Base-by-base conservation (phyloP, 2,888 invertebrate species). In the Zhuqinia jingwanae region DNA sequence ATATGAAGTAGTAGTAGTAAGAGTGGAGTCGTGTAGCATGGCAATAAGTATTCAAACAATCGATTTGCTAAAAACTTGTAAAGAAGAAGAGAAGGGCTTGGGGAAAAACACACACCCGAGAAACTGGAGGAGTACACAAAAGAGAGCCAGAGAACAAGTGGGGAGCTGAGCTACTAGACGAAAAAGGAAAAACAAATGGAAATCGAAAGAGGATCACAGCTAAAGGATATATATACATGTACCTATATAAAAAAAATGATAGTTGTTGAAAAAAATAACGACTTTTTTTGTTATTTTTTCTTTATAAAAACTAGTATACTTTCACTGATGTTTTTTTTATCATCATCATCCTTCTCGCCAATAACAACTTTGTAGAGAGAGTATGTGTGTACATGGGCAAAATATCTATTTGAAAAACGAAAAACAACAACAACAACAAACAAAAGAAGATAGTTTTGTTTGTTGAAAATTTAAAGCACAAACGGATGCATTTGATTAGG, bases 401-500 rank as follows among this genome's bases (percentile, higher is more conserved):
- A n/a, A n/a, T n/a, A n/a, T n/a, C n/a, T n/a, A n/a, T n/a, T n/a
- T n/a, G n/a, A n/a, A n/a, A n/a, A n/a, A n/a, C n/a, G n/a, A n/a
- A 42, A 5, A 42, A 56, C n/a, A 56, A 50, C 13, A 73, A 73
- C 10, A 30, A 15, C 56, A 76, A 10, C 56, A 56, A 56, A 30
- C 15, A 68, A 36, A n/a, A n/a, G n/a, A 73, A 76, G n/a, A 17
- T 80, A 80, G 68, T 80, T 80, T 27, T 80, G 80, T 80, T 79
- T 78, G 63, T 63, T 78, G 58, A 65, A 45, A 25, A 30, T 42
- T 42, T 20, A 56, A 36, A 22, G 27, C 45, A 76, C 36, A 53
- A 76, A 22, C 36, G 73, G 50, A 73, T 50, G 36, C 60, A 60
- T 77, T 77, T 77, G 77, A 60, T 50, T 50, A 56, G 75, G 56